Conservation (phyloP, 2,888 invertebrate species). For the Acanthosepion pharaonis region DNA sequence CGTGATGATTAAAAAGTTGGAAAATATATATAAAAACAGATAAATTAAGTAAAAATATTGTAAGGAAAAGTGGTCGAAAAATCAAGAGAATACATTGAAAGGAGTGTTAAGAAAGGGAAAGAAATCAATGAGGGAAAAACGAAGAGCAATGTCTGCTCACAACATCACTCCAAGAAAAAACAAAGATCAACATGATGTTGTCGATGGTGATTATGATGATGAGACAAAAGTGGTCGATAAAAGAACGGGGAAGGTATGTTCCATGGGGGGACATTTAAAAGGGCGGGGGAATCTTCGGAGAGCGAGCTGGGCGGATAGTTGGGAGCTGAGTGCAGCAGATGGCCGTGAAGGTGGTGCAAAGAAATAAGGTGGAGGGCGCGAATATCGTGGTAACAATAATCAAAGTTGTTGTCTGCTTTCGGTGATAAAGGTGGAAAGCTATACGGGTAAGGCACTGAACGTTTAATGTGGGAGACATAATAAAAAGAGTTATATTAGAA, state of each 20-base stretch:
- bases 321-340: not conserved
- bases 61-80: not conserved
- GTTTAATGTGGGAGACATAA: not conserved
- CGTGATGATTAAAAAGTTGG: not conserved
- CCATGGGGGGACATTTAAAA: too few species aligned
- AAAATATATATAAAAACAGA: not conserved
- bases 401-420: constrained; percentile 17
- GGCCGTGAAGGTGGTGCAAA: not conserved
- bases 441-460: not conserved
- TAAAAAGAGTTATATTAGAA: not conserved
- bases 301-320: not conserved
- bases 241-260: not conserved
- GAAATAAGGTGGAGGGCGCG: not conserved
- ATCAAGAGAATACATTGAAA: not conserved
- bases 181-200: not conserved
- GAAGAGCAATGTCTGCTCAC: not conserved
- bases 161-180: not conserved
- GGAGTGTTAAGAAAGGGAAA: not conserved
- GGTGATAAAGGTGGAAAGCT: not conserved
- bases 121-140: not conserved
- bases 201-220: not conserved
- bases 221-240: not conserved
- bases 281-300: not conserved
- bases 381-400: not conserved
- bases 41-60: not conserved